Evolutionary conservation across 2,888 invertebrate genomes (phyloP).

Genomic region (Pedicia rivosa): DNA sequence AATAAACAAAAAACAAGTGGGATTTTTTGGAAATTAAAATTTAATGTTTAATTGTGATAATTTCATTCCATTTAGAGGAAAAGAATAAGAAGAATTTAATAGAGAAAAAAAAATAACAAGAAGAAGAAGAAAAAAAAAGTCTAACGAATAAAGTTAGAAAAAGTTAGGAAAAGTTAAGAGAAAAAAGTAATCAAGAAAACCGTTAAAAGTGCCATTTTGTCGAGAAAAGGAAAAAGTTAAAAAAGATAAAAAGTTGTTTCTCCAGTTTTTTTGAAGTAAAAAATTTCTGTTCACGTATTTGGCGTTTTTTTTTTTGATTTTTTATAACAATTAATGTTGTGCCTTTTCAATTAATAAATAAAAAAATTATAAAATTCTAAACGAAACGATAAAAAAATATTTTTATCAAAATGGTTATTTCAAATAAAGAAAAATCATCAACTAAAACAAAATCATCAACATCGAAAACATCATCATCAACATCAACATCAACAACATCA

Average conservation of each 20-base stretch:
- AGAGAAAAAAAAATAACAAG: not conserved
- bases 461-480: slow-evolving; percentile 7
- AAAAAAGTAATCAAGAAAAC: not conserved
- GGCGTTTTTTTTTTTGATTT: no score
- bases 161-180: not conserved
- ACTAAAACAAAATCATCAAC: slow-evolving; percentile 6
- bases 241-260: no score
- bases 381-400: not conserved
- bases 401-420: slow-evolving; percentile 2
- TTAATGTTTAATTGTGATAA: no score
- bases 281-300: no score
- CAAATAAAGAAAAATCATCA: not conserved
- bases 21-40: no score
- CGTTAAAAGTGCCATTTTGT: slow-evolving; percentile 3
- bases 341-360: no score
- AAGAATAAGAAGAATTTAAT: not conserved
- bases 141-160: not conserved
- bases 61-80: no score
- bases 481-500: slow-evolving; percentile 3
- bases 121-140: slow-evolving; percentile 1
- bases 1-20: no score
- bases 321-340: no score
- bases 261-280: no score
- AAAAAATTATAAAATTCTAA: no score
- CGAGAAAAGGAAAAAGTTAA: no score